Percentiles rank a stretch among this genome's conserved stretches.
These are phyloP conservation scores for Patiria pectinifera DNA, from an alignment of 53 echinoderm and acorn worm genomes.

Conservation along the genomic window DNA sequence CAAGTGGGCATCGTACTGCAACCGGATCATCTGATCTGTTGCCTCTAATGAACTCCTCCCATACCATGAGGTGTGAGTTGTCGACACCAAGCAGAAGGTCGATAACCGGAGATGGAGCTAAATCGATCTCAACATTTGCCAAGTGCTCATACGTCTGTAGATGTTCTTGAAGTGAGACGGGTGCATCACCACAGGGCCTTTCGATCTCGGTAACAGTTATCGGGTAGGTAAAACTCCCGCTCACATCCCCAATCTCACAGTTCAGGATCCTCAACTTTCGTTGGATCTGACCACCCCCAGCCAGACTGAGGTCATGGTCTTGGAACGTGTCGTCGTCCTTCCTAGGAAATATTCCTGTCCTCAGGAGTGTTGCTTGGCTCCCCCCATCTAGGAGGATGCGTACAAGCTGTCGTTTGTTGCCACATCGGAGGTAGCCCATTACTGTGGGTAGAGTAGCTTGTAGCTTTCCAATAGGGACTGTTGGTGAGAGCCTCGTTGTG, in stretches of 20 bases:
- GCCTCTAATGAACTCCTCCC: too few species aligned
- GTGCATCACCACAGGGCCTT: slow-evolving; percentile 72
- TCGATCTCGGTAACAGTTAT: slow-evolving; percentile 76
- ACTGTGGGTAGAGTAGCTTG: slow-evolving; percentile 75
- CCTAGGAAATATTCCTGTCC: slow-evolving; percentile 69
- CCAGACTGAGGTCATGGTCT: slow-evolving; percentile 74
- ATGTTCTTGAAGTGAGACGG: slow-evolving; percentile 56
- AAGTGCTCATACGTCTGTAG: slow-evolving; percentile 68
- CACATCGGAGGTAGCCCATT: slow-evolving; percentile 69
- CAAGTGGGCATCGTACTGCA: too few species aligned
- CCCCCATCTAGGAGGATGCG: slow-evolving; percentile 76
- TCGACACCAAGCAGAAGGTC: slow-evolving; percentile 78
- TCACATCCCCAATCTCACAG: slow-evolving; percentile 61
- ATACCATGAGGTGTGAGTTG: slow-evolving; percentile 75
- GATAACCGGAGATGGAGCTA: slow-evolving; percentile 74
- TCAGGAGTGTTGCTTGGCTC: slow-evolving; percentile 73
- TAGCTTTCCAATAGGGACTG: background rate
- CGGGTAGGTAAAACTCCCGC: slow-evolving; percentile 65
- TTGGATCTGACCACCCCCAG: slow-evolving; percentile 61
- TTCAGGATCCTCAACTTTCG: slow-evolving; percentile 66
- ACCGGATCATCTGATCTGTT: too few species aligned
- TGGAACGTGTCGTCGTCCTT: slow-evolving; percentile 55
- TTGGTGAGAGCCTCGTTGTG: slow-evolving; percentile 64
- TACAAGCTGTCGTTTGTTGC: slow-evolving; percentile 63
- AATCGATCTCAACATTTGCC: slow-evolving; percentile 54